Base-by-base conservation (phyloP, 1,140 invertebrate species). In the Choristoneura fumiferana region DNA sequence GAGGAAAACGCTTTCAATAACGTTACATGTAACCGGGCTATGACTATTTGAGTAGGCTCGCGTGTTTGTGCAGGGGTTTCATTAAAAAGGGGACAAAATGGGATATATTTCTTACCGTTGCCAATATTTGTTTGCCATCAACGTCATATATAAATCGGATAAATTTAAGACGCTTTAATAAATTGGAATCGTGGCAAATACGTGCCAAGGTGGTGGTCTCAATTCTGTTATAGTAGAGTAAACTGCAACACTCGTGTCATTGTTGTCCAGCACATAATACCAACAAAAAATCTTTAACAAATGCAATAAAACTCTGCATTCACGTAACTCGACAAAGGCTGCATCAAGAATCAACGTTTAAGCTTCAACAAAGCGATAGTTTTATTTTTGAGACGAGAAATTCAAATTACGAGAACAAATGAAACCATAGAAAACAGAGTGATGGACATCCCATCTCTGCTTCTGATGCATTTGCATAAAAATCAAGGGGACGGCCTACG, bases 391-490 rank as follows among this genome's bases (percentile, higher is more conserved):
- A 40, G 13, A 43, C 22, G 18, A 84, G 72, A 68, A 69, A 86
- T 84, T 87, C 73, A 88, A 84, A 86, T 81, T 84, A 84, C 43
- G 12, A 13, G 73, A 81, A 58, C 71, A 81, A 81, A 85, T 77
- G 72, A 72, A 76, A 67, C 66, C 60, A 69, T 54, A 67, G 65
- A 60, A 29, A 43, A 60, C 65, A 69, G 68, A 69, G 70, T 88
- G 85, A 86, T 86, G 84, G 84, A 86, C 83, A 84, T 78, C 76
- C 80, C 81, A 81, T 87, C 84, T 78, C 67, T 33, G 70, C 68
- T 72, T 75, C 69, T 75, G 64, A 58, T 39, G 52, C 55, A 86
- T 88, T 86, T 86, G 85, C 85, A 86, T 88, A 85, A 84, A 84
- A 82, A 81, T 78, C 74, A 69, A 57, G 57, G 39, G 61, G 35